Evolutionary conservation across 1,140 invertebrate species (phyloP), one percentile per base, ranked within the genome.

Genomic region (Drosophila sucinea): DNA sequence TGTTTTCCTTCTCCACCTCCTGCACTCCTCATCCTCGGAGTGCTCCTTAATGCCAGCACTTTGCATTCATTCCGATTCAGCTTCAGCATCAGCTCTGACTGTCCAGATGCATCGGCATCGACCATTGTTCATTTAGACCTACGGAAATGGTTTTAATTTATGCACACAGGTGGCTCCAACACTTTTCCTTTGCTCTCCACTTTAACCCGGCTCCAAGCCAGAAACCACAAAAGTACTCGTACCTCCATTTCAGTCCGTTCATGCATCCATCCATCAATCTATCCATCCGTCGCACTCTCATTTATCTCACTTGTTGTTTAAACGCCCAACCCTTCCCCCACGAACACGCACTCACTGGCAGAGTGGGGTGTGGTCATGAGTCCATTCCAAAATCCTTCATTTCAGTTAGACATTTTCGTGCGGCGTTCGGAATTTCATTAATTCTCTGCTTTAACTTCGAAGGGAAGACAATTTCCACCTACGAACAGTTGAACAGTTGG

Each of bases 291-390:
- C 29, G 63, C 73, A 44, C 51, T 60, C 61, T 65, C 73, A 65
- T 57, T 77, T 77, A 65, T 33, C 67, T 60, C 60, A 61, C 67
- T 77, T 77, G 60, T 65, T 65, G 62, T 77, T 64, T 60, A 47
- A 47, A n/a, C 44, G 17, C 3, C n/a, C 41, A 47, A 7, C 44
- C 44, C 17, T 7, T 25, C 3, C 5, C 23, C 6, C 6, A 2
- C 7, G n/a, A n/a, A n/a, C n/a, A n/a, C n/a, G n/a, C n/a, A n/a
- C n/a, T n/a, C n/a, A 5, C 5, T 17, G 17, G 5, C 4, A 47
- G 5, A 3, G 17, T 51, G 29, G 35, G 25, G 41, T 23, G 23
- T 25, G 32, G 17, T 17, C 27, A 32, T 47, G 29, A 11, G 27
- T 54, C 44, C 29, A 35, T 51, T 44, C 17, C 44, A n/a, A 51